Evolutionary conservation across 2,888 invertebrate genomes (phyloP), one percentile per base, ranked within the genome.

Genomic region (Gryllus longicercus): DNA sequence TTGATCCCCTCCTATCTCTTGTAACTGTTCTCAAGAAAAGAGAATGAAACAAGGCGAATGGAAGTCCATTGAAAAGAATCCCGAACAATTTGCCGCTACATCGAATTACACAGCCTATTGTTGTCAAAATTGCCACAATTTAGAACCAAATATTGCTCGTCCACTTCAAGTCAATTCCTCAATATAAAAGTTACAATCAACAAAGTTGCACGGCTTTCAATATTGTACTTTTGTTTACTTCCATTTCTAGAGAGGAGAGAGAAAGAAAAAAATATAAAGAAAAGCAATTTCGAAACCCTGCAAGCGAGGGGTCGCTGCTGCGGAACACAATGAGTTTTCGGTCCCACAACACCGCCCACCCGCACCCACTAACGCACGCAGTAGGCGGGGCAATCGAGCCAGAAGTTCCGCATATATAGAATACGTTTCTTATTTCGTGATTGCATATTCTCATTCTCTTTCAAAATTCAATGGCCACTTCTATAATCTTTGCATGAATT

Each of bases 111-210:
- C n/a, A 18, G 63, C 4, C 63, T 16, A 63, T 63, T 63, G 63
- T 63, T 63, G 63, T 63, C 63, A 63, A 63, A 63, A 63, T 63
- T 63, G 63, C n/a, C n/a, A 63, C 63, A 63, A 63, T 63, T 63
- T 63, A 63, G 63, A 63, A 63, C n/a, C 63, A 63, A 63, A 63
- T 63, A 63, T 63, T 63, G 63, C 63, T 12, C 63, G 14, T n/a
- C 63, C 63, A 63, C 63, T 63, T 38, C 38, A 38, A 63, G 63
- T 63, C 16, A 63, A 63, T 63, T 63, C 63, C 12, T 63, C 63
- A 63, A 63, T 63, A 63, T 63, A n/a, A 63, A 63, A 63, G 63
- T 63, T 63, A 63, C 63, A 63, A 18, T 63, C 63, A 63, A 14
- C 63, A 63, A 63, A 63, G 63, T 63, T 63, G 14, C 63, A 63